Conservation (phyloP, 1,140 invertebrate genomes). For the Drosophila athabasca region DNA sequence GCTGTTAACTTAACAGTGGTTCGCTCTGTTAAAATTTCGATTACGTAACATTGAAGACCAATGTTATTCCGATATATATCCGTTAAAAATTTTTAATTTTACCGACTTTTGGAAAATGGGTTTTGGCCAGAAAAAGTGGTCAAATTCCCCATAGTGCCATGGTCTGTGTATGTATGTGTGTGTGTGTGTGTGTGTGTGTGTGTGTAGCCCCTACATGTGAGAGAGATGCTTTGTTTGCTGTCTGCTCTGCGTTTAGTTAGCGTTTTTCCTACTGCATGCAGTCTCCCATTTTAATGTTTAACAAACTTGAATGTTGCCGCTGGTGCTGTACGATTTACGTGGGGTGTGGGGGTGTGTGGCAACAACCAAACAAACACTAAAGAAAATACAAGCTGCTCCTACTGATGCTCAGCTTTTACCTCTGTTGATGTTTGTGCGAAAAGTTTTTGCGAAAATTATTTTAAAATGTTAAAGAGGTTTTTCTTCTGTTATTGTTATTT, state of each 20-base stretch:
- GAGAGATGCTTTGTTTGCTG: slow-evolving; percentile 46
- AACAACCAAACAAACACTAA: slow-evolving; percentile 54
- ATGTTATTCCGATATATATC: no score
- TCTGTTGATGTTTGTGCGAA: slow-evolving; percentile 18
- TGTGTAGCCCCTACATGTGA: slow-evolving; percentile 9
- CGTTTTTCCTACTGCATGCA: slow-evolving; percentile 53
- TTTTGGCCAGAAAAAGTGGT: no score
- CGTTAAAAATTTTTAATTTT: no score
- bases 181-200: slow-evolving; percentile 37
- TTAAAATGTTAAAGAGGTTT: slow-evolving; percentile 47
- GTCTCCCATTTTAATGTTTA: slow-evolving; percentile 72
- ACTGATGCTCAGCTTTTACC: slow-evolving; percentile 8
- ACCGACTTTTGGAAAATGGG: no score
- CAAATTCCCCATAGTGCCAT: no score
- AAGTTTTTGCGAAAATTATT: slow-evolving; percentile 57
- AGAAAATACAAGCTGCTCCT: slow-evolving; percentile 44
- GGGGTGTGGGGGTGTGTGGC: neutral
- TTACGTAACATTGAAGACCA: no score
- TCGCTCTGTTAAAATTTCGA: no score
- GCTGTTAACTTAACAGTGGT: no score
- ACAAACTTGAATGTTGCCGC: slow-evolving; percentile 63
- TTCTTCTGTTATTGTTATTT: slow-evolving; percentile 1
- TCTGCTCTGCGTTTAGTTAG: slow-evolving; percentile 64
- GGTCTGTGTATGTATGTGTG: slow-evolving; percentile 11
- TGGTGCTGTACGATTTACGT: neutral